phyloP scores from a whole-genome alignment of 2,113 vertebrate species.

The Nestor notabilis region DNA sequence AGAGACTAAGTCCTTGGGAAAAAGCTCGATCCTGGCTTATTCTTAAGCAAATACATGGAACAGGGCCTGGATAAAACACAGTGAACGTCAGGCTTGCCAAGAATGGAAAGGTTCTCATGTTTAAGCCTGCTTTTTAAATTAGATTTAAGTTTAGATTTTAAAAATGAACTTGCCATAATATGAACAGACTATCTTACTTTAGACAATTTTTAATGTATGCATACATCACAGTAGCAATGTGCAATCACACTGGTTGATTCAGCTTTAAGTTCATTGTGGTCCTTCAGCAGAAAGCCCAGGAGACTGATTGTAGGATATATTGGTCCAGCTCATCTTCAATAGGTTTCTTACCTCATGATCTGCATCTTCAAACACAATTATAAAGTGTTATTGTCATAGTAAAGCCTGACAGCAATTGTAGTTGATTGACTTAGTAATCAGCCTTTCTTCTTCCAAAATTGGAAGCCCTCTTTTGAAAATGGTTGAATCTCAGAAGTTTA shows the following conservation, averaged over 20 bases:
- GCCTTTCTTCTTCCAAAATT: conserved; percentile 26
- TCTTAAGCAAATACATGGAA: neutral
- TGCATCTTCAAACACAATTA: conserved; percentile 3
- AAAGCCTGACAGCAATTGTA: neutral
- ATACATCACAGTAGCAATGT: neutral
- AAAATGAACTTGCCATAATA: neutral
- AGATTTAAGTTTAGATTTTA: neutral
- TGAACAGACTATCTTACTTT: neutral
- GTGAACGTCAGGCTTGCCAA: neutral
- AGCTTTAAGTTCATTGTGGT: neutral
- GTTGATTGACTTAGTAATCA: conserved; percentile 27
- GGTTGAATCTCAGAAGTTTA: neutral
- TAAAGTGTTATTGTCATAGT: neutral
- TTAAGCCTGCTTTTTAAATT: neutral
- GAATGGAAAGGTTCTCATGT: neutral
- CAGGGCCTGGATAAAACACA: neutral
- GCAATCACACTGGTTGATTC: neutral
- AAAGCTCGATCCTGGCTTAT: neutral
- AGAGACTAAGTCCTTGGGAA: neutral
- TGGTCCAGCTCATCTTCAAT: neutral
- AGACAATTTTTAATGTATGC: neutral
- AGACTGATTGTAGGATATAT: neutral
- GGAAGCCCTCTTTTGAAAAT: neutral
- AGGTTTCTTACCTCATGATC: neutral
- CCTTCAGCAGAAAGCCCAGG: neutral